Evolutionary conservation across 92 coral and sea anemone genomes (phyloP), one percentile per base, ranked within the genome.

Genomic region (Phenganax stokvisi): DNA sequence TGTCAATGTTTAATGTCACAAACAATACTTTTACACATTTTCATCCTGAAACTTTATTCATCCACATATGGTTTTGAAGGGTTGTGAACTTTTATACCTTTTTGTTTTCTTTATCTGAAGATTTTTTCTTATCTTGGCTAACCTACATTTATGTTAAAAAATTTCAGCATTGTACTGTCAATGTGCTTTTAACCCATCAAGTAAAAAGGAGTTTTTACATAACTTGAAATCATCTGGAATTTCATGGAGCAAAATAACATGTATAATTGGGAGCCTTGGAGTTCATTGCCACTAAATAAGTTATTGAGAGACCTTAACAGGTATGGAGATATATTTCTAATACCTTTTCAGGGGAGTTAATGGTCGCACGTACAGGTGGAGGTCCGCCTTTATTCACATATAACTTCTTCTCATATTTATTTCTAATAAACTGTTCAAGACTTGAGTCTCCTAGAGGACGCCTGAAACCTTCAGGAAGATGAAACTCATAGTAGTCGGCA

Each of bases 371-470:
- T 10, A 72, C 57, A 51, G 97, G 94, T 57, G 98, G 98, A 20
- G 85, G 85, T 28, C 97, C 98, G 80, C 90, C 94, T 82, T 94
- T 94, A 79, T 87, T 88, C 13, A 89, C 83, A 76, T 91, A 94
- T 58, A 92, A 89, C 83, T 94, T 94, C 76, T 89, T 90, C 51
- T 94, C 98, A 87, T 94, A 94, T 81, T 94, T 94, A 79, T 86
- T 89, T 66, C 98, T 88, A 75, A 94, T 92, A 76, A 94, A 94
- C 61, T 88, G 80, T 79, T 94, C 98, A 56, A 89, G 78, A 59
- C 97, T 92, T 75, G 97, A 91, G 76, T 94, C 97, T 8, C 92
- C 92, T 57, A 92, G 97, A 56, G 98, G 98, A 13, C 98, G 91
- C n/a, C 90, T 91, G 77, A 92, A 94, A 27, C 90, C 98, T 37